Conservation (phyloP, 1,140 invertebrate species). For the Coelopa frigida region DNA sequence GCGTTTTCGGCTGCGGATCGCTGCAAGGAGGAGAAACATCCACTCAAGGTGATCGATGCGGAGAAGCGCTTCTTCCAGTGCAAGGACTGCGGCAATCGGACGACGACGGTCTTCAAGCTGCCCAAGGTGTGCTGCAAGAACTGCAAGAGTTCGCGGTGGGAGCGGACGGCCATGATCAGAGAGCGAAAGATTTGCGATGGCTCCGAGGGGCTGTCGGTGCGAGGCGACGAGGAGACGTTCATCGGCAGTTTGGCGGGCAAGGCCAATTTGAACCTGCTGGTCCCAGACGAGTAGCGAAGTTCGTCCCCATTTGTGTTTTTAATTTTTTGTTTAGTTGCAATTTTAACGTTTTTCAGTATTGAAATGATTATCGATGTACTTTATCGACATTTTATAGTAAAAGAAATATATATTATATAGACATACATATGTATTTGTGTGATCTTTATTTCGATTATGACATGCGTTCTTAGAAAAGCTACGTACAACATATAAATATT, state of each 20-base stretch:
- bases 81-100: slow-evolving; percentile 75
- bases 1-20: slow-evolving; percentile 74
- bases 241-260: slow-evolving; percentile 52
- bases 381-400: too few species aligned
- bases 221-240: slow-evolving; percentile 65
- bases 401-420: too few species aligned
- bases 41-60: slow-evolving; percentile 66
- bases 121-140: slow-evolving; percentile 70
- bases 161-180: slow-evolving; percentile 71
- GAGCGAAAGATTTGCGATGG: slow-evolving; percentile 55
- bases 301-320: too few species aligned
- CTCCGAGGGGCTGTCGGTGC: slow-evolving; percentile 54
- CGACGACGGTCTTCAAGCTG: slow-evolving; percentile 66
- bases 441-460: too few species aligned
- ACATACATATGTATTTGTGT: too few species aligned
- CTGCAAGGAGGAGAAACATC: slow-evolving; percentile 77
- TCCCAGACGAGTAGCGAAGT: slow-evolving; percentile 55
- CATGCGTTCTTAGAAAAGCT: too few species aligned
- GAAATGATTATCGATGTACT: too few species aligned
- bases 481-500: too few species aligned
- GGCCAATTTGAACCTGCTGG: slow-evolving; percentile 62
- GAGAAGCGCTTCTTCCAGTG: slow-evolving; percentile 89
- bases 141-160: slow-evolving; percentile 67
- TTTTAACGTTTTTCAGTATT: not conserved
- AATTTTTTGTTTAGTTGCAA: not conserved